phyloP scores from a whole-genome alignment of 2,888 invertebrate species.

The Yponomeuta plumbellus region DNA sequence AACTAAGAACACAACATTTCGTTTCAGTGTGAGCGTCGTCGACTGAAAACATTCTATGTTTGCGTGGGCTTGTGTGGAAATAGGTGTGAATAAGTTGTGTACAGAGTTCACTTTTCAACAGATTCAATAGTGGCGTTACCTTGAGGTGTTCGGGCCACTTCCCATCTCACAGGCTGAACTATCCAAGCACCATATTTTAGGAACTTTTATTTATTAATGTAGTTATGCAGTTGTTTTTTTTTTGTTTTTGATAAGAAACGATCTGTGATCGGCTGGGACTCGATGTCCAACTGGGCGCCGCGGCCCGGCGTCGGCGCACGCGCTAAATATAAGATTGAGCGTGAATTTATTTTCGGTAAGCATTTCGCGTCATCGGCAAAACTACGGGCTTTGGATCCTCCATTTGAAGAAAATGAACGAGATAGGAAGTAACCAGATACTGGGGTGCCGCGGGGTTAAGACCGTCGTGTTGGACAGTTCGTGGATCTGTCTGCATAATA shows the following conservation, averaged over 20 bases:
- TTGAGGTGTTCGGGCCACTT: slow-evolving; percentile 52
- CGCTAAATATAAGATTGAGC: slow-evolving; percentile 75
- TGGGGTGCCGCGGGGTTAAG: not conserved
- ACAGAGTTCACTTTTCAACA: slow-evolving; percentile 57
- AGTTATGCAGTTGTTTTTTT: slow-evolving; percentile 36
- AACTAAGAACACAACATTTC: slow-evolving; percentile 74
- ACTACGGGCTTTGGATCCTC: slow-evolving; percentile 25
- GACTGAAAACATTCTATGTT: slow-evolving; percentile 69
- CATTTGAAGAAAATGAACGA: slow-evolving; percentile 29
- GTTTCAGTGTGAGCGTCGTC: slow-evolving; percentile 63
- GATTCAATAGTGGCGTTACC: slow-evolving; percentile 67
- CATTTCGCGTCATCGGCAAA: slow-evolving; percentile 69
- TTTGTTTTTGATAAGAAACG: slow-evolving; percentile 41
- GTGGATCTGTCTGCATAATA: not conserved
- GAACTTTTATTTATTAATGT: slow-evolving; percentile 36
- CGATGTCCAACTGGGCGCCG: slow-evolving; percentile 67
- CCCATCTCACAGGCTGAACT: slow-evolving; percentile 26
- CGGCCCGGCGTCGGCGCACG: slow-evolving; percentile 61
- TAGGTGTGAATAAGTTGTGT: slow-evolving; percentile 73
- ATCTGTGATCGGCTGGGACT: slow-evolving; percentile 67
- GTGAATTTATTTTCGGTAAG: slow-evolving; percentile 71
- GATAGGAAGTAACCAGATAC: slow-evolving; percentile 15
- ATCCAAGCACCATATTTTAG: slow-evolving; percentile 49
- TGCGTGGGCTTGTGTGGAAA: slow-evolving; percentile 74
- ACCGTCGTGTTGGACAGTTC: not conserved